Conservation (phyloP, 2,113 vertebrate genomes). For the Cepphus grylle region DNA sequence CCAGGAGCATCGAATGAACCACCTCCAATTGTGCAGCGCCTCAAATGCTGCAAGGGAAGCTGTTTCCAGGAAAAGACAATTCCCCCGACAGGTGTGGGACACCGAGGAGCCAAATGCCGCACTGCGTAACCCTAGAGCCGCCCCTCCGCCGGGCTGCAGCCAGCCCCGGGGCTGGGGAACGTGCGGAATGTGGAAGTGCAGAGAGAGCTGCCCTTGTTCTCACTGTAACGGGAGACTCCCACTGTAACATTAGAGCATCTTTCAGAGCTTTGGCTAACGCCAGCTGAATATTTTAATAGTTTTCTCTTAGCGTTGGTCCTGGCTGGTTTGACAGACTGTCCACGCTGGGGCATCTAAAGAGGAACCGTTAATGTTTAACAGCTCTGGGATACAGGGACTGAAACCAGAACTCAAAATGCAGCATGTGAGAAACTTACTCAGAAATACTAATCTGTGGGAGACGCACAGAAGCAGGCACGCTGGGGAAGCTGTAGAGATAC, state of each 20-base stretch:
- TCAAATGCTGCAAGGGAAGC: neutral
- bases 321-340: neutral
- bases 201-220: constrained; percentile 46
- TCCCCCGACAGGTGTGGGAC: constrained; percentile 49
- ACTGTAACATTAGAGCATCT: neutral
- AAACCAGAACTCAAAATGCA: neutral
- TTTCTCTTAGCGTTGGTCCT: neutral
- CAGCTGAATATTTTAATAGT: constrained; percentile 46
- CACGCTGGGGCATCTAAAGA: neutral
- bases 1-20: constrained; percentile 21
- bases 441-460: neutral
- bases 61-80: constrained; percentile 6
- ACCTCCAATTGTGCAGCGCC: neutral
- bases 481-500: neutral
- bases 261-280: constrained; percentile 9
- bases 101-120: constrained; percentile 10
- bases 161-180: constrained; percentile 2
- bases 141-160: neutral
- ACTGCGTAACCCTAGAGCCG: neutral
- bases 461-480: neutral
- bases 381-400: neutral
- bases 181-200: constrained; percentile 50
- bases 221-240: neutral
- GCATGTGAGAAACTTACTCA: neutral
- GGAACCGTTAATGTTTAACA: neutral